Base-by-base conservation (phyloP, 2,888 invertebrate genomes). In the Tridacna crocea region DNA sequence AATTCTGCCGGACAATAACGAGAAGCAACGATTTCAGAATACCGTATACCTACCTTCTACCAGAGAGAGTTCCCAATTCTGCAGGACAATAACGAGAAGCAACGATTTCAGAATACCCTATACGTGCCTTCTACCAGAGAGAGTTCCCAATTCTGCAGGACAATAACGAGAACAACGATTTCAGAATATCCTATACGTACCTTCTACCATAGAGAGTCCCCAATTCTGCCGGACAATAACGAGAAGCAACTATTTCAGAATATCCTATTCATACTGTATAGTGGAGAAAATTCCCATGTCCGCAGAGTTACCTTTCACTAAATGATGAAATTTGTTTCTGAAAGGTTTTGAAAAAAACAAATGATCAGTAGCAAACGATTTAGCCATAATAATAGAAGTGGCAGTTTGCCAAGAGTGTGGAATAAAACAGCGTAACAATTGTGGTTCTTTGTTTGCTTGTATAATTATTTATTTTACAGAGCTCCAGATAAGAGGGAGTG, bases 21-120 rank as follows among this genome's bases (percentile, higher is more conserved):
- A 36, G 36, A 36, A 26, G 36, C 36, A 2, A 36, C 8, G 36
- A 36, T n/a, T 74, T 80, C 8, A 77, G 79, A 47, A 77, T 87
- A 27, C 84, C 87, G 10, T 87, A 87, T 78, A 73, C 70, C 15
- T 87, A 87, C 61, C 73, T 87, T 6, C 51, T 87, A 26, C 87
- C 87, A 3, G 87, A 87, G 27, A 75, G 72, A 0, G 65, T 87
- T 15, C 84, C 87, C 12, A 87, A 82, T 27, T 80, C 84, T 26
- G 82, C 82, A 4, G 80, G 84, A 13, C 84, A 84, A 27, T 87
- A 75, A 74, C 36, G 36, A 36, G 36, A 36, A 26, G 36, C 36
- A 2, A 36, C 8, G 36, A 36, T n/a, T 74, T 80, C 8, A 77
- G 79, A 47, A 77, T 87, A 27, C 84, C 87, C 12, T 87, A 87